A percentile compares a stretch with the other conserved stretches of the same genome.
phyloP scores from a whole-genome alignment of 2,888 invertebrate genomes.

The Oconnorella tubifera region DNA sequence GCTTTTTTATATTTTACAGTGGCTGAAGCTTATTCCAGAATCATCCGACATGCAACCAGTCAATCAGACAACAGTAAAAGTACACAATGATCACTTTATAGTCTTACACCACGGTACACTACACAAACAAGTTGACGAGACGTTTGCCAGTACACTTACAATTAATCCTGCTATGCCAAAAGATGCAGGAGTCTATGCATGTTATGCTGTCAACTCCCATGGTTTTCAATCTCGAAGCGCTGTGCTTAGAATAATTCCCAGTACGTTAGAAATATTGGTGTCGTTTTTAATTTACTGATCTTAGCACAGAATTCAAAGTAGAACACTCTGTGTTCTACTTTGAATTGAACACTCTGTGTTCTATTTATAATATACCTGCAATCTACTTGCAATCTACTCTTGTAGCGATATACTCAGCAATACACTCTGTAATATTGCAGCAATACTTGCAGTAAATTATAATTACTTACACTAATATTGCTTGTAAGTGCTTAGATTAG shows the following conservation, averaged over 20 bases:
- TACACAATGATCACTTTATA: background rate
- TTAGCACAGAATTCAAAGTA: no score
- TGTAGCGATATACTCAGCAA: no score
- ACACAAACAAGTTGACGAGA: background rate
- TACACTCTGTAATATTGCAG: no score
- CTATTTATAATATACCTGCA: no score
- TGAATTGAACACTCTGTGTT: no score
- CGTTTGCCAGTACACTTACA: slow-evolving; percentile 11
- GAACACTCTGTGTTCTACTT: no score
- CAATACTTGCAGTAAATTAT: no score
- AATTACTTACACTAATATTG: no score
- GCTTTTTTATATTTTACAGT: background rate
- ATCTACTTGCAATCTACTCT: no score
- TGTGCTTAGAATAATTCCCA: background rate
- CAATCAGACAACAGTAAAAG: background rate
- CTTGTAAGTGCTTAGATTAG: no score
- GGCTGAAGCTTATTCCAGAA: background rate
- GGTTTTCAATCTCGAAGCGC: slow-evolving; percentile 7
- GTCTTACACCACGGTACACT: background rate
- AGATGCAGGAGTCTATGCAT: slow-evolving; percentile 13
- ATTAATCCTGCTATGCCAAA: slow-evolving; percentile 1
- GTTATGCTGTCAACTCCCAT: slow-evolving; percentile 9
- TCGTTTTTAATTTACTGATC: no score
- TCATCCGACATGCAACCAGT: background rate
- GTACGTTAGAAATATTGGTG: no score